These are phyloP conservation scores for Pseudonaja textilis DNA, from an alignment of 2,113 vertebrate genomes.

Conservation along the genomic window DNA sequence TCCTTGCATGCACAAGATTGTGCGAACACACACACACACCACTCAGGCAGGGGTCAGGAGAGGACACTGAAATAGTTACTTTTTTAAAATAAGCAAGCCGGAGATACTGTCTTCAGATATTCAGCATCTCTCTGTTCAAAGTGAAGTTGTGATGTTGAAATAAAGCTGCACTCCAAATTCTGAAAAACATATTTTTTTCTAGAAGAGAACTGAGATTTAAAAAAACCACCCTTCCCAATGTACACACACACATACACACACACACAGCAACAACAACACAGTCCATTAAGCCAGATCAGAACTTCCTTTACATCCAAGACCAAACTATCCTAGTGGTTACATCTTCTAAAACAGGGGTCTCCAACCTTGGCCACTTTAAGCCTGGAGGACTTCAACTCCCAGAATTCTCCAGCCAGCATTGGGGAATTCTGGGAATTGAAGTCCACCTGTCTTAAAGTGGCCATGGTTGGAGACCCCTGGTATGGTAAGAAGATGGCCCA, in stretches of 20 bases:
- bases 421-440: no score
- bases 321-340: not conserved
- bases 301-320: not conserved
- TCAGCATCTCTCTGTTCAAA: not conserved
- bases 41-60: not conserved
- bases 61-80: not conserved
- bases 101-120: not conserved
- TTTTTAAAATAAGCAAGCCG: not conserved
- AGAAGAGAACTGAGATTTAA: not conserved
- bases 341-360: not conserved
- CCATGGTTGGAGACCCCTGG: no score
- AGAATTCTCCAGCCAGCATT: no score
- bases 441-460: no score
- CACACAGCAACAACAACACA: no score
- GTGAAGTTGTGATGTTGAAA: not conserved
- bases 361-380: no score
- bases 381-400: no score
- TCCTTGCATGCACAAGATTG: not conserved
- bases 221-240: not conserved
- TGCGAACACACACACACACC: not conserved
- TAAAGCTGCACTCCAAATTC: not conserved
- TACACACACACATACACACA: not conserved
- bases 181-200: not conserved
- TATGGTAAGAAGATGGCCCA: not conserved
- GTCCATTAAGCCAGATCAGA: not conserved